Percentiles rank a stretch among this genome's conserved stretches.
phyloP scores from a whole-genome alignment of 2,888 invertebrate species.

The Mongoloraphidia duomilia region DNA sequence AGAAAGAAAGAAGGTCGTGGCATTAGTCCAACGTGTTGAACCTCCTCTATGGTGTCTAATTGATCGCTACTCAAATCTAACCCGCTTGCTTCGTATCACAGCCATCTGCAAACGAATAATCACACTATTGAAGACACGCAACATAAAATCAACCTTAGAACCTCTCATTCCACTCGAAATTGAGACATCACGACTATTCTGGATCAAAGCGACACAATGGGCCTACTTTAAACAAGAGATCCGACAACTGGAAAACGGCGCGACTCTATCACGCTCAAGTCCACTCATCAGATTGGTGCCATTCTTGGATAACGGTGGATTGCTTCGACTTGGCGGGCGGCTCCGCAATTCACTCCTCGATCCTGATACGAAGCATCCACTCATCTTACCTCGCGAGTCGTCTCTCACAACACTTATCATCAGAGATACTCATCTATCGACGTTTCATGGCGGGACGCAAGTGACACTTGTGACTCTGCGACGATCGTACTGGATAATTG shows the following conservation, averaged over 20 bases:
- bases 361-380: slow-evolving; percentile 7
- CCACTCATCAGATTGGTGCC: slow-evolving; percentile 9
- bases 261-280: slow-evolving; percentile 3
- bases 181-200: slow-evolving; percentile 5
- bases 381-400: slow-evolving; percentile 8
- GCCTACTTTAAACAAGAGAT: slow-evolving; percentile 7
- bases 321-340: slow-evolving; percentile 12
- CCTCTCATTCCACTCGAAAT: slow-evolving; percentile 2
- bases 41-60: background rate
- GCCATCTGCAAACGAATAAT: background rate
- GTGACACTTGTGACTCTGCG: slow-evolving; percentile 6
- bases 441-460: slow-evolving; percentile 13
- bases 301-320: slow-evolving; percentile 10
- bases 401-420: too few relatives aligned
- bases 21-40: background rate
- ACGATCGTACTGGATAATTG: slow-evolving; percentile 12
- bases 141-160: background rate
- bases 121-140: background rate
- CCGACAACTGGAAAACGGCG: background rate
- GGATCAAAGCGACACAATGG: slow-evolving; percentile 4
- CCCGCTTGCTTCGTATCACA: background rate
- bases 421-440: slow-evolving; percentile 9
- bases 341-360: slow-evolving; percentile 4
- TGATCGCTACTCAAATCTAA: background rate
- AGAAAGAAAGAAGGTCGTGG: background rate